A percentile compares a stretch with the other conserved stretches of the same genome.
These are phyloP conservation scores for Pseudolaguvia tuberculata DNA, from an alignment of 2,113 vertebrate species.

Conservation along the genomic window DNA sequence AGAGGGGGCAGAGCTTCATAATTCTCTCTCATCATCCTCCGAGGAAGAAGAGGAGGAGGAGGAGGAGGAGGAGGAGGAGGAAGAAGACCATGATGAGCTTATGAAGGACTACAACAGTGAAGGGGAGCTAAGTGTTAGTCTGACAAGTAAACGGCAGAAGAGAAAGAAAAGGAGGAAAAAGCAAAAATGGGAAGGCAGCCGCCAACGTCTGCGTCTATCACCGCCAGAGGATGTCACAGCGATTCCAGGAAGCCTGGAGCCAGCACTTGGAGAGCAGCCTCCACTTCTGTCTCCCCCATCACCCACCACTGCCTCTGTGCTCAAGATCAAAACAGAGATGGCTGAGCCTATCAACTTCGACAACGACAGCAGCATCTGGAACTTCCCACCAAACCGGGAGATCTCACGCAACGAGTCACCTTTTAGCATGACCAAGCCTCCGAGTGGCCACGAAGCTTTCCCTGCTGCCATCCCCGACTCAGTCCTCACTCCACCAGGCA, in stretches of 20 bases:
- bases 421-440: slow-evolving; percentile 97
- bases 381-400: slow-evolving; percentile 97
- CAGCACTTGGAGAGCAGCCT: slow-evolving; percentile 77
- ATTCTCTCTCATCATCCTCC: slow-evolving; percentile 82
- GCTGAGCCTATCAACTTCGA: slow-evolving; percentile 98
- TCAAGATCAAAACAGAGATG: slow-evolving; percentile 99
- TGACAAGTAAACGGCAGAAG: slow-evolving; percentile 80
- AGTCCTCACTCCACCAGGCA: slow-evolving; percentile 91
- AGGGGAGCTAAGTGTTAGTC: slow-evolving; percentile 66
- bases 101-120: slow-evolving; percentile 79
- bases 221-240: slow-evolving; percentile 61
- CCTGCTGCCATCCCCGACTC: slow-evolving; percentile 94
- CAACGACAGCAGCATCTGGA: slow-evolving; percentile 99
- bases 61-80: slow-evolving; percentile 78
- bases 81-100: slow-evolving; percentile 71
- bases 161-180: slow-evolving; percentile 94
- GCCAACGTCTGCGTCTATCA: slow-evolving; percentile 80
- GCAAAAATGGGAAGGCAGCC: slow-evolving; percentile 85
- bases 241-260: slow-evolving; percentile 78
- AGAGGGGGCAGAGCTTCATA: slow-evolving; percentile 80
- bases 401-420: slow-evolving; percentile 97
- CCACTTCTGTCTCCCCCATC: slow-evolving; percentile 81
- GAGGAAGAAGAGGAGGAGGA: slow-evolving; percentile 81
- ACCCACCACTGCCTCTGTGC: slow-evolving; percentile 84
- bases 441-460: slow-evolving; percentile 81